Evolutionary conservation across 2,113 vertebrate species (phyloP), one percentile per base, ranked within the genome.

Genomic region (Oceanites oceanicus): DNA sequence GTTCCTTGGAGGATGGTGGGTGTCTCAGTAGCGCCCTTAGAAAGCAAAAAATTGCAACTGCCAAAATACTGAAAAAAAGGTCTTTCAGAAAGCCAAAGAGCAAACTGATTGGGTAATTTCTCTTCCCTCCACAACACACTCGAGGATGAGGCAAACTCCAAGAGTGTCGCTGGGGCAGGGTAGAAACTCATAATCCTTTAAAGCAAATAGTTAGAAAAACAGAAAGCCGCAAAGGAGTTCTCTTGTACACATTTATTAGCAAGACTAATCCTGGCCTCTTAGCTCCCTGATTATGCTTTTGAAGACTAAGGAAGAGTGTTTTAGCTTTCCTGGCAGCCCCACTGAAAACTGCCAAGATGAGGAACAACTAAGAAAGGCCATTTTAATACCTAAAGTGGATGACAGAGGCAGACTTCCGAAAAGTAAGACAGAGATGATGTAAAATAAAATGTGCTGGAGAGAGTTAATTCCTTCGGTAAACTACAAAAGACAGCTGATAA

Each of bases 211-310:
- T 30, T 40, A 49, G 68, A 45, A 91, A 85, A 92, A 5, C 36
- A 89, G 25, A 88, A 96, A 87, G n/a, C n/a, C 87, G 45, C 74
- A 65, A 40, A 79, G 53, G 77, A 87, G 7, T 81, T 92, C 32
- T 92, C 40, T 78, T 73, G 73, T 78, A 91, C 49, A 47, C 36
- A 27, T 72, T 75, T 89, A 92, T 84, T 92, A 92, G 38, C 44
- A 82, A 94, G 63, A 89, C 34, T 92, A 94, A 95, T 91, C 76
- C 76, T 61, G 53, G 56, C 62, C 49, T 72, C 78, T 83, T 77
- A 79, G 59, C 32, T 92, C 56, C 49, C 52, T 58, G 65, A 82
- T 68, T 59, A 87, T 26, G 66, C 90, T 94, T 93, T 87, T 12
- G 4, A 89, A 75, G 65, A 91, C n/a, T 36, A 45, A 72, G 50